Evolutionary conservation across 2,797 vertebrate genomes (phyloP).

Genomic region (Cossypha polioptera): DNA sequence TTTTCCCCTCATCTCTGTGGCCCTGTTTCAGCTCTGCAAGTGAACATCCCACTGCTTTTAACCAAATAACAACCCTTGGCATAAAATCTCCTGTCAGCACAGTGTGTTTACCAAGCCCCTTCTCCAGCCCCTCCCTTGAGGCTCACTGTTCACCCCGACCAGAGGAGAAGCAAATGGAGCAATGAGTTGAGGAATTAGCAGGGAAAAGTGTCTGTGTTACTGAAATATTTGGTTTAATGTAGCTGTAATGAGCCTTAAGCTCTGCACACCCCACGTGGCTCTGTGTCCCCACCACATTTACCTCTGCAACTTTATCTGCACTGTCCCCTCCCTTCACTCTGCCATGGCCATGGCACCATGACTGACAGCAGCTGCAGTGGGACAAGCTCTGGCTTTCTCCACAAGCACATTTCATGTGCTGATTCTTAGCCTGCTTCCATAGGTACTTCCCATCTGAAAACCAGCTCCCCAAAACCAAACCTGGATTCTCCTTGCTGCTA

Average conservation of each 20-base stretch:
- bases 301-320: background rate
- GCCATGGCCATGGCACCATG: accelerated
- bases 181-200: background rate
- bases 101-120: background rate
- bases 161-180: background rate
- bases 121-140: background rate
- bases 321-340: background rate
- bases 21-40: background rate
- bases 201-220: background rate
- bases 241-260: background rate
- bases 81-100: background rate
- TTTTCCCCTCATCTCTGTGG: background rate
- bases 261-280: background rate
- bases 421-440: background rate
- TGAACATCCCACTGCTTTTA: background rate
- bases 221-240: background rate
- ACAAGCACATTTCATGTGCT: background rate
- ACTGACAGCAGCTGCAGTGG: background rate
- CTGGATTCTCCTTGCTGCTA: background rate
- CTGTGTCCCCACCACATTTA: background rate
- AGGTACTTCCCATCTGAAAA: background rate
- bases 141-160: background rate
- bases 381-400: background rate
- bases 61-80: background rate
- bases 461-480: background rate